Conservation (phyloP, 2,888 invertebrate genomes). For the Ypsolopha sequella region DNA sequence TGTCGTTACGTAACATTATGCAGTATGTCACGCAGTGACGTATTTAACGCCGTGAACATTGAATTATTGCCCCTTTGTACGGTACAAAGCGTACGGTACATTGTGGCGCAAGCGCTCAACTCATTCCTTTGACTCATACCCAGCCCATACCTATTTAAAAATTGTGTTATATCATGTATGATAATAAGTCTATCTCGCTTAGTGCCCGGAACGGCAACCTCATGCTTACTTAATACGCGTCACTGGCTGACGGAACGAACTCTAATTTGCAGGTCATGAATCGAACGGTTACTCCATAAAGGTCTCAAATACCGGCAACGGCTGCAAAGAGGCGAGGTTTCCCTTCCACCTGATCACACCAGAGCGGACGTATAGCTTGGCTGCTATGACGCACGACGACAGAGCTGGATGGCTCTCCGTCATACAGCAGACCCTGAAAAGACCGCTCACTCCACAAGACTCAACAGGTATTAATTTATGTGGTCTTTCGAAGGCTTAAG, state of each 20-base stretch:
- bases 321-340: slow-evolving; percentile 81
- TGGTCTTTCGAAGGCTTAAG: background rate
- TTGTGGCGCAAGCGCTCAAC: too few species aligned
- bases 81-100: too few species aligned
- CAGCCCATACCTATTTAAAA: too few species aligned
- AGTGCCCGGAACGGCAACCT: too few species aligned
- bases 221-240: too few species aligned
- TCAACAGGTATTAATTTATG: slow-evolving; percentile 68
- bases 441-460: slow-evolving; percentile 84
- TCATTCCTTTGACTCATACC: too few species aligned
- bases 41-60: too few species aligned
- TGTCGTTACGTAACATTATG: too few species aligned
- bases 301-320: slow-evolving; percentile 63
- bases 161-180: background rate
- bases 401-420: slow-evolving; percentile 85
- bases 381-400: slow-evolving; percentile 82
- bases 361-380: slow-evolving; percentile 80
- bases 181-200: background rate
- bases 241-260: background rate
- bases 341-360: slow-evolving; percentile 88
- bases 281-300: slow-evolving; percentile 82
- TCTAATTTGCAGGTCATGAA: slow-evolving; percentile 70
- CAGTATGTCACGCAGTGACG: too few species aligned
- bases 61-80: too few species aligned
- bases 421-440: slow-evolving; percentile 79